Percentiles rank a stretch among this genome's conserved stretches.
These are phyloP conservation scores for Microdon myrmicae DNA, from an alignment of 2,888 invertebrate genomes.

Conservation along the genomic window DNA sequence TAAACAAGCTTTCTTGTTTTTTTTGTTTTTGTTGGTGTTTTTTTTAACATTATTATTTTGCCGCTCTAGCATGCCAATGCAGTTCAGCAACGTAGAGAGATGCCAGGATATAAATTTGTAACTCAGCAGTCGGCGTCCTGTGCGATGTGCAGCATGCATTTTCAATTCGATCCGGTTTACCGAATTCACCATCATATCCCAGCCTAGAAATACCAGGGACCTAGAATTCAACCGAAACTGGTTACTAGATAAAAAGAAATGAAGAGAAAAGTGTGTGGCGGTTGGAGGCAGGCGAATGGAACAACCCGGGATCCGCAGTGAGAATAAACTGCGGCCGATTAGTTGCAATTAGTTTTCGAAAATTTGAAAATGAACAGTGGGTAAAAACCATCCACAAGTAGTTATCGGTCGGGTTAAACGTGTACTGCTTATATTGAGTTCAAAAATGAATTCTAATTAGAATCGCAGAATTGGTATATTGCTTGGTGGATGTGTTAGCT, in stretches of 20 bases:
- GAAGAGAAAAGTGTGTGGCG: conserved; percentile 10
- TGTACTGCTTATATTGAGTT: too few relatives aligned
- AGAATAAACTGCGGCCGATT: conserved; percentile 50
- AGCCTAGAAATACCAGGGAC: conserved; percentile 15
- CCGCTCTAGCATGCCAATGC: conserved; percentile 41
- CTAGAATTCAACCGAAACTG: conserved; percentile 22
- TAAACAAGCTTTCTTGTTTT: too few relatives aligned
- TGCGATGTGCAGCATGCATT: conserved; percentile 41
- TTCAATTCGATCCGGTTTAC: conserved; percentile 47
- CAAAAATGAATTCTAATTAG: too few relatives aligned
- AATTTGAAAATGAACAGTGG: conserved; percentile 20
- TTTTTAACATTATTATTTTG: conserved; percentile 45
- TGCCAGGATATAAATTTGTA: conserved; percentile 47
- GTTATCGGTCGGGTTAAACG: too few relatives aligned
- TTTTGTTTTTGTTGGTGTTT: too few relatives aligned
- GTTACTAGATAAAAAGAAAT: neutral
- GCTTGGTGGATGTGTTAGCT: too few relatives aligned
- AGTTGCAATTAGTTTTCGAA: conserved; percentile 51
- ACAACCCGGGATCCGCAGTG: conserved; percentile 3
- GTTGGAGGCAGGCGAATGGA: neutral
- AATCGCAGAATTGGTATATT: too few relatives aligned
- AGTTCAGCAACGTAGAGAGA: conserved; percentile 46
- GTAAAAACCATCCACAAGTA: too few relatives aligned
- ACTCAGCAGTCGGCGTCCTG: conserved; percentile 48
- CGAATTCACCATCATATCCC: conserved; percentile 32